Conservation (phyloP, 2,888 invertebrate genomes). For the Pristionchus exspectatus region DNA sequence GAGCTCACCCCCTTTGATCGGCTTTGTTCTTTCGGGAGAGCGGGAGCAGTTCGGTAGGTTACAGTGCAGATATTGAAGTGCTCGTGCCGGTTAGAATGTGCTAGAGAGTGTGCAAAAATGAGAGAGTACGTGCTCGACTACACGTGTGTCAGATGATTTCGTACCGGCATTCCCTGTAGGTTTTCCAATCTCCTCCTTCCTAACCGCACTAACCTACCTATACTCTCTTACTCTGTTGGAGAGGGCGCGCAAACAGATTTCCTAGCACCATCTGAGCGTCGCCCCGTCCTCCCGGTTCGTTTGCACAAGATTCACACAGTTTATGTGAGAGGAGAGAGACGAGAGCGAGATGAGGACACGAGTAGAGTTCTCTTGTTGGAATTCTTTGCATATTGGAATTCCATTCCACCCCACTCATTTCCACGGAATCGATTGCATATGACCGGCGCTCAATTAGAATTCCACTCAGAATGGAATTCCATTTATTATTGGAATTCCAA, state of each 20-base stretch:
- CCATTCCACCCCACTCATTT: too few relatives aligned
- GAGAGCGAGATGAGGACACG: neutral
- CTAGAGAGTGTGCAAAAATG: neutral
- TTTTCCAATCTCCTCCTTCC: neutral
- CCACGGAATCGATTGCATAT: too few relatives aligned
- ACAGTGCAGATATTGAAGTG: neutral
- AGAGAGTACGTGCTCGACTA: neutral
- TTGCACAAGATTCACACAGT: conserved; percentile 42
- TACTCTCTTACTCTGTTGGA: neutral
- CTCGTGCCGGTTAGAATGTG: neutral
- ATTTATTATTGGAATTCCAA: too few relatives aligned
- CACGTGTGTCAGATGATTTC: neutral
- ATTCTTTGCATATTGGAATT: too few relatives aligned
- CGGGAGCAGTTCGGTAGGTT: neutral
- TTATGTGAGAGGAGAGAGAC: neutral
- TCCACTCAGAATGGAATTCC: too few relatives aligned
- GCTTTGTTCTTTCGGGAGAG: neutral
- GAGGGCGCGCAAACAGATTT: conserved; percentile 2
- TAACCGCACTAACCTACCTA: neutral
- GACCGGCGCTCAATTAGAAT: too few relatives aligned
- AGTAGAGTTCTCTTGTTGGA: too few relatives aligned
- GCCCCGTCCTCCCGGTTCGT: neutral
- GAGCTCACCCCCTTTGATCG: neutral
- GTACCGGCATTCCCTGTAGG: too few relatives aligned
- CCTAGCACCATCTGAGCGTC: conserved; percentile 46